A percentile compares a stretch with the other conserved stretches of the same genome.
phyloP scores from a whole-genome alignment of 30 jellyfish, hydroid and myxozoan species.

The Aurelia aurita region DNA sequence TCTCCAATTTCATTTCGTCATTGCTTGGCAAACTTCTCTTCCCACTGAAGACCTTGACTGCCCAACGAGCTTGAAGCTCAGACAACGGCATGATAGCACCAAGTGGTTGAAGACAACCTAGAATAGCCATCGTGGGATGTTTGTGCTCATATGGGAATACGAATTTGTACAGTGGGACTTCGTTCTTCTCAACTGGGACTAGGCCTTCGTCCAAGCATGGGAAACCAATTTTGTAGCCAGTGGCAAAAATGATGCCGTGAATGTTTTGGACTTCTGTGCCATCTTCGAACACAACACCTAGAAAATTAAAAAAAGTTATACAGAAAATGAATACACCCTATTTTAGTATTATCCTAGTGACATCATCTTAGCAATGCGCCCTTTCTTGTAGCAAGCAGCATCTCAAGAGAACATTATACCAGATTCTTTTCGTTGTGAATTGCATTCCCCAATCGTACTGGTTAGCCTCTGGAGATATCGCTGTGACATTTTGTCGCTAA shows the following conservation, averaged over 20 bases:
- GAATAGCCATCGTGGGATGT: constrained; percentile 81
- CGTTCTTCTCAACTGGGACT: constrained; percentile 66
- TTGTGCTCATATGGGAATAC: constrained; percentile 71
- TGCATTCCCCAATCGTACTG: no score
- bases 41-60: constrained; percentile 74
- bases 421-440: no score
- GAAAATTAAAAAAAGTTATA: no score
- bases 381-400: no score
- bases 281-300: constrained; percentile 86
- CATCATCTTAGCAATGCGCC: no score
- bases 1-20: constrained; percentile 59
- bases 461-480: no score
- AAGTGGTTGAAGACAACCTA: constrained; percentile 88
- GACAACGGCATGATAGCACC: constrained; percentile 90
- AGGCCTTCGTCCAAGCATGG: constrained; percentile 78
- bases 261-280: constrained; percentile 69
- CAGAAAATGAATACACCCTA: no score
- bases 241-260: constrained; percentile 77
- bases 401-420: no score
- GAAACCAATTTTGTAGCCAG: constrained; percentile 87
- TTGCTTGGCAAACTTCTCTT: constrained; percentile 44
- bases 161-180: constrained; percentile 75
- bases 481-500: no score
- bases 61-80: constrained; percentile 90
- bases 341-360: no score